phyloP scores from a whole-genome alignment of 2,113 vertebrate genomes.

The Trogon melanurus region DNA sequence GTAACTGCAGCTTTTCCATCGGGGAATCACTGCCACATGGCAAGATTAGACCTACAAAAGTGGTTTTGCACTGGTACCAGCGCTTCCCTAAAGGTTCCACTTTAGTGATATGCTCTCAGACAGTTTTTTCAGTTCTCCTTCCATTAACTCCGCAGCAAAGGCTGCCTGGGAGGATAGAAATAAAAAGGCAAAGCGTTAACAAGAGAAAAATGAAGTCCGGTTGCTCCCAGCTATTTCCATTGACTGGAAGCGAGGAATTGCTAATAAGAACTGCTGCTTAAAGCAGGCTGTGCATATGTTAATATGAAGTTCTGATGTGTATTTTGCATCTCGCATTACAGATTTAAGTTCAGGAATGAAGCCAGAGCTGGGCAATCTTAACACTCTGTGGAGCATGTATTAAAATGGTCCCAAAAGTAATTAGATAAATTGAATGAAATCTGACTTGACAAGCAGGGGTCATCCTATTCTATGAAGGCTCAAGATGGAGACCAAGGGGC shows the following conservation, averaged over 20 bases:
- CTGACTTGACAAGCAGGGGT: slow-evolving; percentile 54
- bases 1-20: background rate
- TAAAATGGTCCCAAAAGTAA: slow-evolving; percentile 48
- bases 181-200: slow-evolving; percentile 14
- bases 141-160: background rate
- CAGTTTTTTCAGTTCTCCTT: background rate
- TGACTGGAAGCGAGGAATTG: background rate
- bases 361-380: background rate
- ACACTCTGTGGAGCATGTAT: background rate
- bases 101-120: background rate
- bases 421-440: slow-evolving; percentile 65
- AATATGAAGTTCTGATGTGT: background rate
- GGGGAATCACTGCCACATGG: background rate
- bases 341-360: background rate
- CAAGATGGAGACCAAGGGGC: slow-evolving; percentile 50
- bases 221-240: slow-evolving; percentile 3
- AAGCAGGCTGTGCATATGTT: background rate
- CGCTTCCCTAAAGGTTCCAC: background rate
- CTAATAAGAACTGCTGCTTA: background rate
- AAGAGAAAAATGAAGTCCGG: background rate
- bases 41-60: background rate
- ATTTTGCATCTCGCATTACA: background rate
- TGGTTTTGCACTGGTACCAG: background rate
- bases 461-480: slow-evolving; percentile 50
- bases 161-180: background rate